Conservation (phyloP, 2,797 vertebrate species). For the Paratrypauchen microcephalus region DNA sequence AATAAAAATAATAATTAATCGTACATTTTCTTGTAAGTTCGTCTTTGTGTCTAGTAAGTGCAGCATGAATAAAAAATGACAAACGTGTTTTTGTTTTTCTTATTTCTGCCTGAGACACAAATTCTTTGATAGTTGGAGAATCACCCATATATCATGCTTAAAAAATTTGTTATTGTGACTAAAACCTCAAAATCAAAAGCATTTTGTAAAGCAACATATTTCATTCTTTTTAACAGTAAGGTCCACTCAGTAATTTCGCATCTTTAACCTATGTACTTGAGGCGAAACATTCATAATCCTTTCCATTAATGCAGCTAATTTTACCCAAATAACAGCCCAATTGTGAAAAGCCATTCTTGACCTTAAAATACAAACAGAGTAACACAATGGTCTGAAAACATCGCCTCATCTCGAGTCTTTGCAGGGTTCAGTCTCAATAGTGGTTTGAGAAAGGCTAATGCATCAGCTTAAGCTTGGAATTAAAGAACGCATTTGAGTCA, state of each 20-base stretch:
- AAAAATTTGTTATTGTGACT: too few species aligned
- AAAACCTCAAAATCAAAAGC: neutral
- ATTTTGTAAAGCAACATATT: neutral
- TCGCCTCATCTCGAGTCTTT: neutral
- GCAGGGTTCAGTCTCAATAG: neutral
- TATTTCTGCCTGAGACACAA: too few species aligned
- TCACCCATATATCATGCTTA: too few species aligned
- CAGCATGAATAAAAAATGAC: too few species aligned
- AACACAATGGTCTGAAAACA: neutral
- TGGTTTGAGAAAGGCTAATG: conserved; percentile 2
- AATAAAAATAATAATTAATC: too few species aligned
- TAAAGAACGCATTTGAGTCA: neutral
- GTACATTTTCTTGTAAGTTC: too few species aligned
- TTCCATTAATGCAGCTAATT: neutral
- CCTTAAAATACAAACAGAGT: neutral
- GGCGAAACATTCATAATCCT: neutral
- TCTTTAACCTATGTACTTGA: neutral
- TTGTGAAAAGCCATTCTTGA: neutral
- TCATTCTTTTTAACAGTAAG: neutral
- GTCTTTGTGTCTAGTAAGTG: too few species aligned
- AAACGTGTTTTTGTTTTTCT: too few species aligned
- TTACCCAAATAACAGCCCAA: neutral
- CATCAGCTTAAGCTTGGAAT: neutral
- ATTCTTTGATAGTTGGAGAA: too few species aligned
- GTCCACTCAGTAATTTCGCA: neutral